These are phyloP conservation scores for Bubalus kerabau DNA, from an alignment of 2,113 vertebrate genomes.

Conservation along the genomic window DNA sequence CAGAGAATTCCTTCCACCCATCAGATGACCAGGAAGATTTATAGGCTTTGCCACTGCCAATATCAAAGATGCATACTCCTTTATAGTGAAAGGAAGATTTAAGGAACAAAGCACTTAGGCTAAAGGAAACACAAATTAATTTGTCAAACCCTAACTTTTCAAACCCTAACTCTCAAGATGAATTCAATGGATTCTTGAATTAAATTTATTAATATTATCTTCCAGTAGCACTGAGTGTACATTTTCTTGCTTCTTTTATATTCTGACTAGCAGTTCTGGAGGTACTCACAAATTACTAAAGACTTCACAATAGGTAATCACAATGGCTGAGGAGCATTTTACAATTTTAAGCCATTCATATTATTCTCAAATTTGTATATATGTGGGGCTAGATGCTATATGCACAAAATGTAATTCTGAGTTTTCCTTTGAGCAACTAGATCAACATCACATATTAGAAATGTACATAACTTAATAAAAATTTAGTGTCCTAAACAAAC, in stretches of 20 bases:
- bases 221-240: background rate
- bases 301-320: background rate
- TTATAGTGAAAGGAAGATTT: background rate
- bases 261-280: background rate
- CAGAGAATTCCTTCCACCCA: background rate
- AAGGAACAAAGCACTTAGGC: background rate
- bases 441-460: background rate
- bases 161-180: background rate
- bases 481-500: background rate
- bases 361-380: background rate
- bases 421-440: background rate
- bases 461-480: background rate
- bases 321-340: background rate
- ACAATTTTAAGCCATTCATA: background rate
- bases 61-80: background rate
- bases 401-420: background rate
- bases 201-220: background rate
- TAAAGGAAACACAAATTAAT: background rate
- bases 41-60: background rate
- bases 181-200: background rate
- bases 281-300: background rate
- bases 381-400: background rate
- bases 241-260: background rate
- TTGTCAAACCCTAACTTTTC: background rate
- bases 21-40: background rate